These are phyloP conservation scores for Drosophila dives DNA, from an alignment of 2,888 invertebrate species.

Conservation along the genomic window DNA sequence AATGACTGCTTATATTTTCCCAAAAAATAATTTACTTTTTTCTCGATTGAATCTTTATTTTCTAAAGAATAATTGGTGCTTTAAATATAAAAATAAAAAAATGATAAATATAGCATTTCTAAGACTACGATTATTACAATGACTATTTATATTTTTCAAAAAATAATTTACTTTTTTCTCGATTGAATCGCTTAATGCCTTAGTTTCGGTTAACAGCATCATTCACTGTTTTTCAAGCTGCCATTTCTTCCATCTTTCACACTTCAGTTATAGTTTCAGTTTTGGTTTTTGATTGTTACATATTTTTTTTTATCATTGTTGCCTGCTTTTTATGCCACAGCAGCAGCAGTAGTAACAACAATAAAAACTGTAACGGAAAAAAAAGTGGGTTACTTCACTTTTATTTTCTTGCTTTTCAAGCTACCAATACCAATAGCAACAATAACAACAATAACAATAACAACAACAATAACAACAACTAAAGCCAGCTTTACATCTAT, in stretches of 20 bases:
- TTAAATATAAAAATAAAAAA: too few relatives aligned
- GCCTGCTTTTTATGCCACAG: slow-evolving; percentile 39
- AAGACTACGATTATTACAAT: not conserved
- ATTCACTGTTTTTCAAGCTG: not conserved
- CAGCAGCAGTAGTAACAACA: slow-evolving; percentile 47
- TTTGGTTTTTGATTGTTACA: slow-evolving; percentile 27
- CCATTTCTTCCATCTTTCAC: not conserved
- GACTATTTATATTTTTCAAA: too few relatives aligned
- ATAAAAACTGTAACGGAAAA: slow-evolving; percentile 67
- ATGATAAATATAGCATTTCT: not conserved
- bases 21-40: too few relatives aligned
- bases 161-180: too few relatives aligned
- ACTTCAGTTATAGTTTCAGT: slow-evolving; percentile 31
- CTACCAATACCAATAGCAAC: slow-evolving; percentile 42
- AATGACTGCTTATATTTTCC: too few relatives aligned
- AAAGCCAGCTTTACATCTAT: slow-evolving; percentile 55
- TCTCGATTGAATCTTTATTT: not conserved
- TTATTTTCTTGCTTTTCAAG: slow-evolving; percentile 70
- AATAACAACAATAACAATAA: slow-evolving; percentile 14
- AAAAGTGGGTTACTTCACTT: slow-evolving; percentile 79
- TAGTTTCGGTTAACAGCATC: not conserved
- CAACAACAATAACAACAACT: slow-evolving; percentile 13
- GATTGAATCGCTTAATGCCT: not conserved
- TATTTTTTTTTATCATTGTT: slow-evolving; percentile 55
- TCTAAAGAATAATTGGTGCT: not conserved